Percentiles rank a stretch among this genome's conserved stretches.
Conservation (phyloP, 2,888 invertebrate genomes). For the Poecilobothrus nobilitatus region DNA sequence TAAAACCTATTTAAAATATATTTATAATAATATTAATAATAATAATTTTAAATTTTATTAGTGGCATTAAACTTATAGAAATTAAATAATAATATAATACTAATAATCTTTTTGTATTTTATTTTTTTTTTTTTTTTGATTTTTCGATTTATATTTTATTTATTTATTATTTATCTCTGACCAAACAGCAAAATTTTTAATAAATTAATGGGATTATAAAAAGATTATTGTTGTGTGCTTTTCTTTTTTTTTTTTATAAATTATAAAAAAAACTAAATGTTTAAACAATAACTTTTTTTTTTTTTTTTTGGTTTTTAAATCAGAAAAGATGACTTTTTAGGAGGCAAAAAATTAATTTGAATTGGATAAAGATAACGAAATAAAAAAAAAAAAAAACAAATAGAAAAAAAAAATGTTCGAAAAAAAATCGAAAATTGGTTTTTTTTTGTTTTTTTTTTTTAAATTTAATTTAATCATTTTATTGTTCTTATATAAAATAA, state of each 20-base stretch:
- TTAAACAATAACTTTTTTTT: background rate
- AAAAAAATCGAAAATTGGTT: no score
- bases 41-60: background rate
- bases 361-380: background rate
- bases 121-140: background rate
- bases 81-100: background rate
- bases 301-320: background rate
- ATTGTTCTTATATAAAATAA: no score
- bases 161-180: background rate
- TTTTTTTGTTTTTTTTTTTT: no score
- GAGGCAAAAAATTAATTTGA: background rate
- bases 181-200: background rate
- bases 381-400: no score
- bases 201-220: constrained; percentile 6
- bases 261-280: background rate
- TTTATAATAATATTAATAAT: background rate
- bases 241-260: background rate
- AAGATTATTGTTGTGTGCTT: background rate
- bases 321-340: background rate
- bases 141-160: no score
- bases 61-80: constrained; percentile 6
- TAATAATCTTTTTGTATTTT: background rate
- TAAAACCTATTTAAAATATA: no score
- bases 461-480: no score
- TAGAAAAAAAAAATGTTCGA: no score